Percentiles rank a stretch among this genome's conserved stretches.
These are phyloP conservation scores for Eristalinus aeneus DNA, from an alignment of 2,888 invertebrate species.

Conservation along the genomic window DNA sequence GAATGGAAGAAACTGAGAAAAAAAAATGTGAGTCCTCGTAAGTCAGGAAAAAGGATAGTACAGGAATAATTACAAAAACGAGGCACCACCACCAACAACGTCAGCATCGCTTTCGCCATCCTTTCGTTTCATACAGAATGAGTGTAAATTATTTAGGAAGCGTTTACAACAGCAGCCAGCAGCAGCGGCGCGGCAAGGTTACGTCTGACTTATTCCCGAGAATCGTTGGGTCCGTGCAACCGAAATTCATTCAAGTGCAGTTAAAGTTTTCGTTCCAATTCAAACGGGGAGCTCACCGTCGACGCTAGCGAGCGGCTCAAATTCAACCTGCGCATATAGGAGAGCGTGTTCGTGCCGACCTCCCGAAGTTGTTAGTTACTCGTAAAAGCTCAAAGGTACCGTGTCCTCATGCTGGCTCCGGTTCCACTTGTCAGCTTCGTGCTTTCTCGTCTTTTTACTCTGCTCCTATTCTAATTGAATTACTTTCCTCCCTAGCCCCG, in stretches of 20 bases:
- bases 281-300: background rate
- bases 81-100: too few species aligned
- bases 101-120: background rate
- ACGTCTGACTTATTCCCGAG: constrained; percentile 14
- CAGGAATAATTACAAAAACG: constrained; percentile 33
- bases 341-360: constrained; percentile 28
- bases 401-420: constrained; percentile 28
- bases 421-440: constrained; percentile 69
- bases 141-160: constrained; percentile 63
- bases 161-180: constrained; percentile 53
- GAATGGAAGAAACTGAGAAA: too few species aligned
- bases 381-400: constrained; percentile 28
- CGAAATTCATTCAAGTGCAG: constrained; percentile 56
- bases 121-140: constrained; percentile 31
- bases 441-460: constrained; percentile 14
- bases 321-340: background rate
- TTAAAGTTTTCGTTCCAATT: constrained; percentile 65
- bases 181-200: background rate
- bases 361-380: constrained; percentile 2
- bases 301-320: background rate
- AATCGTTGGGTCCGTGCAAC: constrained; percentile 11
- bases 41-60: background rate
- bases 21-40: constrained; percentile 43
- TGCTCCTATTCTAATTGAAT: constrained; percentile 64
- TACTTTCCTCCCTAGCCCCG: constrained; percentile 52